A percentile compares a stretch with the other conserved stretches of the same genome.
Evolutionary conservation across 1,140 invertebrate genomes (phyloP).

Genomic region (Ditylenchus dipsaci): DNA sequence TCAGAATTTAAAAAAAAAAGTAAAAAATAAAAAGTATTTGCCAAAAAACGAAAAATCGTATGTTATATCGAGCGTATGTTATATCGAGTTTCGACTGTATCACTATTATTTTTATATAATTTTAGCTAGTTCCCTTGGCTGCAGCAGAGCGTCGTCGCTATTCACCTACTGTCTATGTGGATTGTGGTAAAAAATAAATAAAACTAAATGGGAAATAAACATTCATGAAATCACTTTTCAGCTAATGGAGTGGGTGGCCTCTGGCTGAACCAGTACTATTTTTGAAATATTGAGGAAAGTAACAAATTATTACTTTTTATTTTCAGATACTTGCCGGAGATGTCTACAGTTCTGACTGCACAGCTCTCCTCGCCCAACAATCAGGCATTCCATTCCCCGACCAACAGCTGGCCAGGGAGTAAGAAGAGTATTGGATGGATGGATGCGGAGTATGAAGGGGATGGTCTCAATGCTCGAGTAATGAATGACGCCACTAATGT

Average conservation of each 20-base stretch:
- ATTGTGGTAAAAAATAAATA: slow-evolving; percentile 28
- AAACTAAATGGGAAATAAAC: too few relatives aligned
- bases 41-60: too few relatives aligned
- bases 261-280: slow-evolving; percentile 39
- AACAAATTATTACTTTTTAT: neutral
- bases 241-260: slow-evolving; percentile 55
- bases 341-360: neutral
- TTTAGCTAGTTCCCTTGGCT: slow-evolving; percentile 5
- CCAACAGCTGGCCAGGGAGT: neutral
- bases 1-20: too few relatives aligned
- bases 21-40: too few relatives aligned
- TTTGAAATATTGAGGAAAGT: neutral
- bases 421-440: neutral
- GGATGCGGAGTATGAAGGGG: neutral
- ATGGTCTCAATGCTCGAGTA: neutral
- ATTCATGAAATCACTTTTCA: too few relatives aligned
- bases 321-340: too few relatives aligned
- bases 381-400: neutral
- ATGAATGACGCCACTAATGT: neutral
- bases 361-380: neutral
- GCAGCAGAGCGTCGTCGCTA: slow-evolving; percentile 21
- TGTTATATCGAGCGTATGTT: too few relatives aligned
- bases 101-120: neutral
- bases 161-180: slow-evolving; percentile 31
- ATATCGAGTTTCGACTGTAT: neutral